These are phyloP conservation scores for Trachurus trachurus DNA, from an alignment of 2,797 vertebrate species.

Conservation along the genomic window DNA sequence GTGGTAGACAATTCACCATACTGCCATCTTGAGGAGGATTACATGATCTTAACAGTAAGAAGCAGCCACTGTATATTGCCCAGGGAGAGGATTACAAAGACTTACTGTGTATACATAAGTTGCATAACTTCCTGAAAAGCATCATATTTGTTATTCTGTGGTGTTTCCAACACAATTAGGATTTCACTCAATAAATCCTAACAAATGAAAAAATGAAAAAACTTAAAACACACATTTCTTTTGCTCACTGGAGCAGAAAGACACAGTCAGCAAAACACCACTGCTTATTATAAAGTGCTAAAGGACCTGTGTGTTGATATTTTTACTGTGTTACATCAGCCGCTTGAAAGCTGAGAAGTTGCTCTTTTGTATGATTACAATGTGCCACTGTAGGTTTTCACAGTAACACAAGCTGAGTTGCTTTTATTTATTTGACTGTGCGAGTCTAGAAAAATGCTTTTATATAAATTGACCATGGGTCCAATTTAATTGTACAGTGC, in stretches of 20 bases:
- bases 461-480: constrained; percentile 60
- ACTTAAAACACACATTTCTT: neutral
- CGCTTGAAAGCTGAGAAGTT: constrained; percentile 59
- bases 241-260: constrained; percentile 47
- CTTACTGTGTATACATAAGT: constrained; percentile 55
- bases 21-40: constrained; percentile 81
- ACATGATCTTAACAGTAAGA: constrained; percentile 54
- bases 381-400: constrained; percentile 79
- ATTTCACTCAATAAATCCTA: constrained; percentile 36
- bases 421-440: constrained; percentile 54
- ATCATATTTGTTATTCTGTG: constrained; percentile 26
- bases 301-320: constrained; percentile 61
- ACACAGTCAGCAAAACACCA: constrained; percentile 39
- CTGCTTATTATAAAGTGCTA: constrained; percentile 68
- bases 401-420: constrained; percentile 61
- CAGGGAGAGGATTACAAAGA: constrained; percentile 54
- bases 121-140: constrained; percentile 60
- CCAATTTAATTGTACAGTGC: constrained; percentile 55
- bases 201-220: neutral
- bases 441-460: constrained; percentile 69
- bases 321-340: constrained; percentile 63
- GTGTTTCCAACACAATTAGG: constrained; percentile 32
- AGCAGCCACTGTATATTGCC: constrained; percentile 40
- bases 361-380: constrained; percentile 77
- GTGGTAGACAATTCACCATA: constrained; percentile 56